Evolutionary conservation across 2,797 vertebrate species (phyloP).

Genomic region (Vespertilio murinus): DNA sequence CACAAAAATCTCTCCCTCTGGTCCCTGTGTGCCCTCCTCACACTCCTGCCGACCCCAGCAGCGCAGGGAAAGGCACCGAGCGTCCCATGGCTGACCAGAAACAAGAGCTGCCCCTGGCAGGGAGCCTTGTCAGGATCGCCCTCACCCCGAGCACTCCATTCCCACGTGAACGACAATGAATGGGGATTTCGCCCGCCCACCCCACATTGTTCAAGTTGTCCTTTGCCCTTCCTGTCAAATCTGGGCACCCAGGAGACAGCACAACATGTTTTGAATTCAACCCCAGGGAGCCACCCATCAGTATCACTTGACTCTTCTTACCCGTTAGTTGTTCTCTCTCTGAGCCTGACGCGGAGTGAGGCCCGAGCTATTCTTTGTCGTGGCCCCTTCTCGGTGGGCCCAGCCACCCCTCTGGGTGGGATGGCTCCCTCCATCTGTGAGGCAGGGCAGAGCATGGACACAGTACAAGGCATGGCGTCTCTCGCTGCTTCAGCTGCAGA

Average conservation of each 20-base stretch:
- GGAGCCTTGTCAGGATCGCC: slow-evolving; percentile 59
- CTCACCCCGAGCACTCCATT: slow-evolving; percentile 64
- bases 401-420: slow-evolving; percentile 63
- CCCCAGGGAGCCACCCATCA: slow-evolving; percentile 66
- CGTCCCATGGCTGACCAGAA: not conserved
- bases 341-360: slow-evolving; percentile 40
- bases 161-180: slow-evolving; percentile 71
- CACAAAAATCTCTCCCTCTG: not conserved
- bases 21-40: not conserved
- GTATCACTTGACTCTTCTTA: slow-evolving; percentile 76
- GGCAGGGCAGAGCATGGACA: not conserved
- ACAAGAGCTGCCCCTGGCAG: not conserved
- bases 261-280: slow-evolving; percentile 79
- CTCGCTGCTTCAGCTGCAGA: not conserved
- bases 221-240: slow-evolving; percentile 80
- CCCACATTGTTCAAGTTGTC: slow-evolving; percentile 73
- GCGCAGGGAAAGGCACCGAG: not conserved
- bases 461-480: not conserved
- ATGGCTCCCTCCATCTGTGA: not conserved
- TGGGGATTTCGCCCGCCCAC: slow-evolving; percentile 64
- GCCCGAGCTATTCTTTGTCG: slow-evolving; percentile 63
- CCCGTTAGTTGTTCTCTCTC: slow-evolving; percentile 65
- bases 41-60: not conserved
- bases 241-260: slow-evolving; percentile 72
- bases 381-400: slow-evolving; percentile 52